A percentile compares a stretch with the other conserved stretches of the same genome.
Evolutionary conservation across 2,888 invertebrate genomes (phyloP).

Genomic region (Lochmaea capreae): DNA sequence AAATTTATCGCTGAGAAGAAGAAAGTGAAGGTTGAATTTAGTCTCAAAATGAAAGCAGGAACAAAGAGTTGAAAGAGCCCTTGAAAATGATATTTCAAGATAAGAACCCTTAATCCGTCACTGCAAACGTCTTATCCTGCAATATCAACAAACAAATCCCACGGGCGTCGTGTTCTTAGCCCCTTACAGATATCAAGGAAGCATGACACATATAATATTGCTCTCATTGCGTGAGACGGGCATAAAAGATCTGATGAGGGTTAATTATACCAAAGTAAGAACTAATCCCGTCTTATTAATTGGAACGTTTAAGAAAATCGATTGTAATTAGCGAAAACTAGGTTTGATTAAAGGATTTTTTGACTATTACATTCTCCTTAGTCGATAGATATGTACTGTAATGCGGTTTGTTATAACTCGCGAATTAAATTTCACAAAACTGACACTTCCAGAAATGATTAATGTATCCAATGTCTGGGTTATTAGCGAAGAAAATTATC

Average conservation of each 20-base stretch:
- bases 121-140: not conserved
- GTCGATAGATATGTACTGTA: too few relatives aligned
- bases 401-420: not conserved
- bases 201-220: not conserved
- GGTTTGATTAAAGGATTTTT: not conserved
- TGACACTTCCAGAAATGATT: not conserved
- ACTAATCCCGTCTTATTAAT: constrained; percentile 1
- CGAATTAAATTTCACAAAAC: not conserved
- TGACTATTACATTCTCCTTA: not conserved
- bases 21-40: too few relatives aligned
- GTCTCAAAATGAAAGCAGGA: too few relatives aligned
- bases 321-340: constrained; percentile 6
- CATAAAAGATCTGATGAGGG: not conserved
- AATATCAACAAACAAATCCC: constrained; percentile 3
- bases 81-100: not conserved
- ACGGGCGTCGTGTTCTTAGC: not conserved
- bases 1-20: too few relatives aligned
- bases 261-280: constrained; percentile 7
- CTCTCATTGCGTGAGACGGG: not conserved
- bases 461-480: not conserved
- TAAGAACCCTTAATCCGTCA: not conserved
- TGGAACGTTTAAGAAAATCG: constrained; percentile 3
- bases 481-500: not conserved
- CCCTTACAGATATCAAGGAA: not conserved
- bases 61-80: too few relatives aligned